phyloP scores from a whole-genome alignment of 2,797 vertebrate species.

The Cynodonichthys magdalenae region DNA sequence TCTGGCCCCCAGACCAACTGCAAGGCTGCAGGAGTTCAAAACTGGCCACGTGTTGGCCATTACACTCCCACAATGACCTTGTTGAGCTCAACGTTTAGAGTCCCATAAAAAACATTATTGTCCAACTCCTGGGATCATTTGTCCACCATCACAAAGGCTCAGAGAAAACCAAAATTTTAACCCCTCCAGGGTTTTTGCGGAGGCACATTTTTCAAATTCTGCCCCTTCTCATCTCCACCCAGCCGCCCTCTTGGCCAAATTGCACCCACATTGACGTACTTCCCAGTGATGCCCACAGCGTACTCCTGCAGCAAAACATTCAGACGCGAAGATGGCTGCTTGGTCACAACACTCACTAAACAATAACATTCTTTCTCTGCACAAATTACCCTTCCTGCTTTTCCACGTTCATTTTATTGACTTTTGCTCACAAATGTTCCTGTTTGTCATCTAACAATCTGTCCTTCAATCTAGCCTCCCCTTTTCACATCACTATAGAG shows the following conservation, averaged over 20 bases:
- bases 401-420: slow-evolving; percentile 39
- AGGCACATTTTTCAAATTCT: slow-evolving; percentile 85
- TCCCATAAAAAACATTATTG: slow-evolving; percentile 97
- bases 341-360: slow-evolving; percentile 56
- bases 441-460: slow-evolving; percentile 48
- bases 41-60: slow-evolving; percentile 88
- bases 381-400: slow-evolving; percentile 50
- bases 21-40: slow-evolving; percentile 87
- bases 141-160: slow-evolving; percentile 83
- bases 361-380: slow-evolving; percentile 66
- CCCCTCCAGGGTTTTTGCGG: slow-evolving; percentile 73
- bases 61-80: slow-evolving; percentile 87
- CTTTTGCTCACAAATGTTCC: slow-evolving; percentile 51
- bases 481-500: slow-evolving; percentile 57
- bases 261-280: slow-evolving; percentile 76
- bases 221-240: slow-evolving; percentile 58
- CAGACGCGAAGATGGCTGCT: slow-evolving; percentile 66
- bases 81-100: slow-evolving; percentile 91
- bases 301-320: slow-evolving; percentile 67
- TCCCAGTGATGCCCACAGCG: slow-evolving; percentile 60
- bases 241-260: slow-evolving; percentile 56
- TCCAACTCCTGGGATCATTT: slow-evolving; percentile 87
- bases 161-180: slow-evolving; percentile 86
- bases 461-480: slow-evolving; percentile 35
- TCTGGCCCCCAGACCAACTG: slow-evolving; percentile 78